Percentiles rank a stretch among this genome's conserved stretches.
Evolutionary conservation across 2,797 vertebrate genomes (phyloP).

Genomic region (Onychomys arenicola): DNA sequence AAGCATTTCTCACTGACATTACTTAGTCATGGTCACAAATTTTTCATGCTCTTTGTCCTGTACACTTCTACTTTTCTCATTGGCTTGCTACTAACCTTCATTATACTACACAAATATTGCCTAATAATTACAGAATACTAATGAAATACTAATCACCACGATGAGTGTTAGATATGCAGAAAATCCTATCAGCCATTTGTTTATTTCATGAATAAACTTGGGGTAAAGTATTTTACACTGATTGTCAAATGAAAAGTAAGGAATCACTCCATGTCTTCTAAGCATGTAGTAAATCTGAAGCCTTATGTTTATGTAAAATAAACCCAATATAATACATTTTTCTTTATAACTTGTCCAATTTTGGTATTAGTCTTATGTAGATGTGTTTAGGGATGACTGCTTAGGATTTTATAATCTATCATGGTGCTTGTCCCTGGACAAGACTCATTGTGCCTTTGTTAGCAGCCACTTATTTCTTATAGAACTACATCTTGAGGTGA

Average conservation of each 20-base stretch:
- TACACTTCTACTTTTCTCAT: background rate
- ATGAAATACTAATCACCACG: background rate
- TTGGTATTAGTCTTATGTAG: background rate
- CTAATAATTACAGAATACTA: background rate
- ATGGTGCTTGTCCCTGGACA: background rate
- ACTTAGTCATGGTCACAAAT: background rate
- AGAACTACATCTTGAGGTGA: background rate
- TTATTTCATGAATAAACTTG: background rate
- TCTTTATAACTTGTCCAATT: background rate
- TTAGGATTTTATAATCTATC: background rate
- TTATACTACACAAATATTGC: background rate
- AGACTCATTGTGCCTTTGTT: background rate
- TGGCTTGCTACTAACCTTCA: background rate
- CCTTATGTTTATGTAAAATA: slow-evolving; percentile 12
- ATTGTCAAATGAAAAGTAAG: background rate
- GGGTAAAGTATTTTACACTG: background rate
- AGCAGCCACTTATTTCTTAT: background rate
- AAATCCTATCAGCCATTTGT: background rate
- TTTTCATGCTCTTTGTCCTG: background rate
- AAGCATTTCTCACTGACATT: background rate
- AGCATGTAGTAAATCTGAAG: background rate
- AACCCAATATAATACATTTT: background rate
- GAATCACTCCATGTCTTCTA: background rate
- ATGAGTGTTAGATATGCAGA: background rate
- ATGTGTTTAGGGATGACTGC: background rate